Evolutionary conservation across 2,113 vertebrate genomes (phyloP).

Genomic region (Engystomops pustulosus): DNA sequence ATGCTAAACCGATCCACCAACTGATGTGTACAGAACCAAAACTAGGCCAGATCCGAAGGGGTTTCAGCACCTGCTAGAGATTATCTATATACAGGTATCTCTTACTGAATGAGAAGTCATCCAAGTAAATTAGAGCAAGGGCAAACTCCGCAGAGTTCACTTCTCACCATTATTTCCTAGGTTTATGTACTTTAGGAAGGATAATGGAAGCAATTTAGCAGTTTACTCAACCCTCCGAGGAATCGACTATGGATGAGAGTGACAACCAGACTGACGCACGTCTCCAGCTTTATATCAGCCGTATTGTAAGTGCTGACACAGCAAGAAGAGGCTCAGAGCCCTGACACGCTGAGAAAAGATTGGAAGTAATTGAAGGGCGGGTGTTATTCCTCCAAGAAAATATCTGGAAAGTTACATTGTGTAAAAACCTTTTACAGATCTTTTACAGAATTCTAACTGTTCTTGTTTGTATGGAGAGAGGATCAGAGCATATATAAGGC

Average conservation of each 20-base stretch:
- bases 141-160: background rate
- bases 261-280: background rate
- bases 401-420: too few relatives aligned
- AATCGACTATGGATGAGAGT: background rate
- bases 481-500: too few relatives aligned
- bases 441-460: too few relatives aligned
- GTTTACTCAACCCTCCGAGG: background rate
- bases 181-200: background rate
- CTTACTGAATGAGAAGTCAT: background rate
- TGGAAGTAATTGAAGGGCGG: conserved; percentile 33
- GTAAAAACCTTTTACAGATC: too few relatives aligned
- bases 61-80: background rate
- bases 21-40: too few relatives aligned
- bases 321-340: background rate
- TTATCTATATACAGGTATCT: background rate
- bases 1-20: too few relatives aligned
- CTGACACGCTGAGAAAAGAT: background rate
- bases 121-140: background rate
- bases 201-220: conserved; percentile 25
- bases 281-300: conserved; percentile 5
- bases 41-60: too few relatives aligned
- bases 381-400: background rate
- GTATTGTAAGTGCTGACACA: conserved; percentile 24
- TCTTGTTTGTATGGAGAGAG: too few relatives aligned
- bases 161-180: background rate